Percentiles rank a stretch among this genome's conserved stretches.
Conservation (phyloP, 2,888 invertebrate species). For the Tachina grossa region DNA sequence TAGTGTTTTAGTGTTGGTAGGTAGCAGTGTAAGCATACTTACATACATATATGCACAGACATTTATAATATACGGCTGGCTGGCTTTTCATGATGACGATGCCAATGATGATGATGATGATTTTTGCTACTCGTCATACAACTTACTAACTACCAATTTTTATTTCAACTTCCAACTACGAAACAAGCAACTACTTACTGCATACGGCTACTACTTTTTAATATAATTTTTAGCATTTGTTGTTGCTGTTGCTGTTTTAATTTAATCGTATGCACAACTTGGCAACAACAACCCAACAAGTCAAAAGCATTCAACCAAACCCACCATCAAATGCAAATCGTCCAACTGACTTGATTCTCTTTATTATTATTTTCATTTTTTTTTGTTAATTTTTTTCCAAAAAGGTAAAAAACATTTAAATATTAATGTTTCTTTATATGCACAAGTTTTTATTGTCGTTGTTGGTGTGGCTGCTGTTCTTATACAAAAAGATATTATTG, state of each 20-base stretch:
- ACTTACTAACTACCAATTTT: conserved; percentile 52
- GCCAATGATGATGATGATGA: conserved; percentile 47
- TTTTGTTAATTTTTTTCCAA: neutral
- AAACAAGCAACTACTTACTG: conserved; percentile 55
- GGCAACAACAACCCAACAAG: conserved; percentile 38
- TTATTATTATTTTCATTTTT: neutral
- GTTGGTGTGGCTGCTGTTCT: conserved; percentile 37
- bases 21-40: conserved; percentile 7
- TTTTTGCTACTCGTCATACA: conserved; percentile 67
- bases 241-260: conserved; percentile 19
- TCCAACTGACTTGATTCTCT: conserved; percentile 54
- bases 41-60: no score
- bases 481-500: conserved; percentile 51
- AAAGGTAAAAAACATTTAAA: conserved; percentile 23
- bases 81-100: conserved; percentile 44
- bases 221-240: conserved; percentile 21
- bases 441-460: conserved; percentile 34
- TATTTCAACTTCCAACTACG: conserved; percentile 48
- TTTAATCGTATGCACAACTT: conserved; percentile 57
- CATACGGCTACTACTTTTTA: conserved; percentile 62
- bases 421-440: conserved; percentile 35
- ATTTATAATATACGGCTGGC: conserved; percentile 40
- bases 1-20: conserved; percentile 19
- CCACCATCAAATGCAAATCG: conserved; percentile 56
- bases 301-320: conserved; percentile 52